phyloP scores from a whole-genome alignment of 2,888 invertebrate genomes.

The Macrophya annulata region DNA sequence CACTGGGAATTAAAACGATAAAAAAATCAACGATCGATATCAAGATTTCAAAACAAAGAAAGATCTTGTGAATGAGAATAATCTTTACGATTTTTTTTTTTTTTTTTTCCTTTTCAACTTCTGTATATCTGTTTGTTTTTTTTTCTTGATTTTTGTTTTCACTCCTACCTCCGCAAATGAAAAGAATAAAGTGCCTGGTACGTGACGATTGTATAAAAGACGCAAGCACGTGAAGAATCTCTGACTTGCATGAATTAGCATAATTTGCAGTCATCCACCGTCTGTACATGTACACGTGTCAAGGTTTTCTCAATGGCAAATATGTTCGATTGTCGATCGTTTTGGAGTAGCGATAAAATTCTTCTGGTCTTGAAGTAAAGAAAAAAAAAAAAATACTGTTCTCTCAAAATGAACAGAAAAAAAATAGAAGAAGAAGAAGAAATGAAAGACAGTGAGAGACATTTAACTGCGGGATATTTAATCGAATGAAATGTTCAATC shows the following conservation, averaged over 20 bases:
- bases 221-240: not conserved
- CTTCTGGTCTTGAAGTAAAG: too few species aligned
- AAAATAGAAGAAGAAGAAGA: not conserved
- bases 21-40: not conserved
- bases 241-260: constrained; percentile 16
- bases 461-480: not conserved
- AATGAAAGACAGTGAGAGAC: not conserved
- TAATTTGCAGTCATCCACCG: not conserved
- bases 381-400: not conserved
- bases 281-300: not conserved
- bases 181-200: not conserved
- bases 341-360: not conserved
- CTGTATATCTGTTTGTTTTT: too few species aligned
- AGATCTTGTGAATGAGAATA: not conserved
- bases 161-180: not conserved
- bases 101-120: not conserved
- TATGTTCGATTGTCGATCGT: not conserved
- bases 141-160: not conserved
- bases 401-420: not conserved
- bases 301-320: not conserved
- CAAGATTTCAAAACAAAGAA: not conserved
- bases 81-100: not conserved
- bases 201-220: not conserved
- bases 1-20: not conserved
- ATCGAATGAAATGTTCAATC: not conserved